Percentiles rank a stretch among this genome's conserved stretches.
phyloP scores from a whole-genome alignment of 1,140 invertebrate species.

The Laodelphax striatellus region DNA sequence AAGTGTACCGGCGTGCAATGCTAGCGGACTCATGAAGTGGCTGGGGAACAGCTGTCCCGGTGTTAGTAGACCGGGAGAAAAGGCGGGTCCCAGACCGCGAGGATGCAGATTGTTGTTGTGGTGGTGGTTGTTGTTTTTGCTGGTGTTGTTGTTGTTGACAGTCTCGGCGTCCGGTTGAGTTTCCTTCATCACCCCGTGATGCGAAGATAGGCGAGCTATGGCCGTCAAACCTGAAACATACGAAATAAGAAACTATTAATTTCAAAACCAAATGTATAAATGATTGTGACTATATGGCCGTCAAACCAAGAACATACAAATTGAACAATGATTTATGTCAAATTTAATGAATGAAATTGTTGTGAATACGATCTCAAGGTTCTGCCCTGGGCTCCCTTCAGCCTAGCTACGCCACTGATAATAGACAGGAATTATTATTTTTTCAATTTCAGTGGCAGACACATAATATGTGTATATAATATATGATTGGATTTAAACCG shows the following conservation, averaged over 20 bases:
- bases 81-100: background rate
- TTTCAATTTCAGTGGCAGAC: no score
- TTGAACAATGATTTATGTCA: no score
- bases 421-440: no score
- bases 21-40: conserved; percentile 9
- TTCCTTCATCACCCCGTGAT: conserved; percentile 14
- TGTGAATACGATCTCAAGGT: no score
- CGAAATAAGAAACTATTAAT: background rate
- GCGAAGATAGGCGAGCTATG: conserved; percentile 2
- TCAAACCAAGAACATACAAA: no score
- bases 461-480: no score
- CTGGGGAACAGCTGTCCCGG: conserved; percentile 6
- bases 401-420: no score
- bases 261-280: no score
- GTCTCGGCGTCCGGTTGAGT: background rate
- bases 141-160: background rate
- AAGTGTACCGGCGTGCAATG: conserved; percentile 7
- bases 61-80: background rate
- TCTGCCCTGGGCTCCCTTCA: no score
- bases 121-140: background rate
- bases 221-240: conserved; percentile 13
- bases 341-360: no score
- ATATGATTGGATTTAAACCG: no score
- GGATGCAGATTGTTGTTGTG: background rate
- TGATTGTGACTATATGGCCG: no score